A percentile compares a stretch with the other conserved stretches of the same genome.
phyloP scores from a whole-genome alignment of 2,888 invertebrate genomes.

The Exocentrus adspersus region DNA sequence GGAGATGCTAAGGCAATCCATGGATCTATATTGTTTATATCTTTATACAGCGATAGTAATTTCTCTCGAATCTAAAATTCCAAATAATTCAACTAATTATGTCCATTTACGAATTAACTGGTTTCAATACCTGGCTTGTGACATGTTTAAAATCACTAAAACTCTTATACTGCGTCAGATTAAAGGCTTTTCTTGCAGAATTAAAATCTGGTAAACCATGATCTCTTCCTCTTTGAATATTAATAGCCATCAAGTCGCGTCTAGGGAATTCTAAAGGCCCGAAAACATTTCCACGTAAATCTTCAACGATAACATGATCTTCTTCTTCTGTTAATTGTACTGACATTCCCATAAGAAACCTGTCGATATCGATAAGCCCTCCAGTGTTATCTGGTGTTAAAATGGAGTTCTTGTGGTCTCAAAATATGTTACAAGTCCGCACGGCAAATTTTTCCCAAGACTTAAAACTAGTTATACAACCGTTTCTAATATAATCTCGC shows the following conservation, averaged over 20 bases:
- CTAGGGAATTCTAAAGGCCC: constrained; percentile 70
- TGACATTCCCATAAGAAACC: constrained; percentile 68
- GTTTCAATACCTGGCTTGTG: no score
- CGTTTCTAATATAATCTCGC: constrained; percentile 60
- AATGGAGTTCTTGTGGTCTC: constrained; percentile 64
- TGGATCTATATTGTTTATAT: no score
- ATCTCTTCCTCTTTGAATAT: constrained; percentile 68
- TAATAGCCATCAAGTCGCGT: constrained; percentile 69
- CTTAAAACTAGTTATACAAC: constrained; percentile 54
- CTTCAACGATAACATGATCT: constrained; percentile 68
- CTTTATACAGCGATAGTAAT: no score
- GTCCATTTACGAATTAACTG: no score
- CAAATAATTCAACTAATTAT: no score
- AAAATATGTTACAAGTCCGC: constrained; percentile 67
- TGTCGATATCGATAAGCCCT: constrained; percentile 63
- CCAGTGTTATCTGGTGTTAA: constrained; percentile 42
- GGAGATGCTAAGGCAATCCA: no score
- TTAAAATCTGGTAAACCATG: constrained; percentile 72
- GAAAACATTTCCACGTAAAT: constrained; percentile 68
- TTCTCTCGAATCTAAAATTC: no score
- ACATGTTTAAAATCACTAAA: constrained; percentile 51
- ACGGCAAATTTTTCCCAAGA: constrained; percentile 56
- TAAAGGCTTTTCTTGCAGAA: constrained; percentile 66
- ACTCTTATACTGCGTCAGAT: constrained; percentile 45
- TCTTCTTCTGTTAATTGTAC: constrained; percentile 67